Evolutionary conservation across 2,113 vertebrate genomes (phyloP), one percentile per base, ranked within the genome.

Genomic region (Kryptolebias marmoratus): DNA sequence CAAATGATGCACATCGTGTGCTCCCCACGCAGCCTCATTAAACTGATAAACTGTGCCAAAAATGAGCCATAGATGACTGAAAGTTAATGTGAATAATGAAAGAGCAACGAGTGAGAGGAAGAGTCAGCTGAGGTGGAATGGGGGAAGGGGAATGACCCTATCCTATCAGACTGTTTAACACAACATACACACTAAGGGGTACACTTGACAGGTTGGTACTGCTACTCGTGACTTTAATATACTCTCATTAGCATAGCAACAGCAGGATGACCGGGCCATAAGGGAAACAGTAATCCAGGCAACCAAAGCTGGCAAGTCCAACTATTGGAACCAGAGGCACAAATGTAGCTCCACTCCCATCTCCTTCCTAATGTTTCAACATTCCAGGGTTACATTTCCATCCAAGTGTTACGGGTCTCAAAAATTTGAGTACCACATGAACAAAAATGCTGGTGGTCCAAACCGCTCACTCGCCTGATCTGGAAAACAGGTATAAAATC

Each of bases 221-320:
- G 44, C 48, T 1, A 60, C 69, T 77, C 53, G 10, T 63, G 64
- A 53, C 83, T 89, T 89, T 89, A 86, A 88, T 81, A 64, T 77
- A 31, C 68, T 77, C 75, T 89, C 86, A 91, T 91, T 90, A 90
- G 85, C 86, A 91, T 88, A 89, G 82, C 81, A 87, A 86, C 88
- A 73, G 77, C 47, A 60, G 83, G 82, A 86, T 87, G 89, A 89
- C 89, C 83, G 71, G 22, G 88, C 84, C 81, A 8, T 73, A 56
- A 77, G 85, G 86, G 89, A 85, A 73, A 63, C 76, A 14, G 90
- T 92, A 87, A 91, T 89, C 89, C 69, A 56, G 90, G 87, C 88
- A 91, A 90, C 90, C 69, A 30, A 53, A 83, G 82, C 61, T 78
- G 76, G 69, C 70, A 76, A 47, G 84, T 79, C 67, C 79, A 84